Base-by-base conservation (phyloP, 1,140 invertebrate genomes). In the Glossosoma conforme region DNA sequence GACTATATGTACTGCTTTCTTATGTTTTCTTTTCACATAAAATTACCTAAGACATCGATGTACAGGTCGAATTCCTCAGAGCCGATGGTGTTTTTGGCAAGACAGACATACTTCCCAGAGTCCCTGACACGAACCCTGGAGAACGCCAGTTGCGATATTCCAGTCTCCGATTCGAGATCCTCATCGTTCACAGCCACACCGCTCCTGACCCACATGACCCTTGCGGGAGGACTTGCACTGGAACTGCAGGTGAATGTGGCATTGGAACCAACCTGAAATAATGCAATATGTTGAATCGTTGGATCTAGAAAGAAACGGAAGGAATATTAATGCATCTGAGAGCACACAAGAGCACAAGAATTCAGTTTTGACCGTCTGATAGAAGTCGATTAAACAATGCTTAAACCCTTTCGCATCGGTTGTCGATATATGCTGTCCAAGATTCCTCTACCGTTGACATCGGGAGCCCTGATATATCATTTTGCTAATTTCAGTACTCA, bases 171-270 rank as follows among this genome's bases (percentile, higher is more conserved):
- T 3, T 65, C 57, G 14, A 59, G 54, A 4, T 38, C 20, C 36
- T 69, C 66, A 15, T 63, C 55, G 22, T 56, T 55, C 1, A 70
- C 20, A 4, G 45, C 56, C 21, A 60, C 57, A 2, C 70, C 70
- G 51, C 69, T 61, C 36, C 61, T 56, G 9, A 70, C 54, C 71
- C 71, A 74, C 48, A 67, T 65, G 44, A 74, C 63, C 10, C 45
- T 60, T 0, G 68, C 65, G 0, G 25, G 11, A 0, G 69, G 67
- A 22, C 59, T 62, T 4, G 69, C 69, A 30, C 56, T 53, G 0
- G 63, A 63, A 49, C 58, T 60, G 38, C 71, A 74, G 0, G 67
- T 61, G 56, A 53, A 17, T 3, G 51, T 41, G 14, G 35, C 36
- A 17, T 45, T 43, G 20, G 51, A 45, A 2, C 43, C 43, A 15